These are phyloP conservation scores for Lucifuga dentata DNA, from an alignment of 2,113 vertebrate genomes.

Conservation along the genomic window DNA sequence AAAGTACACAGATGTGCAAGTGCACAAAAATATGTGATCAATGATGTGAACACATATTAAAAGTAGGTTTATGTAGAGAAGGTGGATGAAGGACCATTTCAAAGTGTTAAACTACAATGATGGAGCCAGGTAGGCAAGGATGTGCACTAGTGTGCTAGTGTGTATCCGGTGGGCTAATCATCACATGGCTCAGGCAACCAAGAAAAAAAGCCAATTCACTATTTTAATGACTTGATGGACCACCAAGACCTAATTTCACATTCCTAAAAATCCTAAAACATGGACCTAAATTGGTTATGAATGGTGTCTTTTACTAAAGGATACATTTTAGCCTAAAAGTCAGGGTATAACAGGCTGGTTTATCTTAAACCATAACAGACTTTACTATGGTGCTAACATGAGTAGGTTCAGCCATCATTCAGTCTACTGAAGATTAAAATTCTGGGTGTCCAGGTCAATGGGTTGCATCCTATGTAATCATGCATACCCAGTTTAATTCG, in stretches of 20 bases:
- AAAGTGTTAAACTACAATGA: slow-evolving; percentile 24
- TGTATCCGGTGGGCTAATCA: background rate
- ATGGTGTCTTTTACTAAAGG: no score
- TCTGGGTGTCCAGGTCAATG: no score
- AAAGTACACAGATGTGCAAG: slow-evolving; percentile 14
- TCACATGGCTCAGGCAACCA: slow-evolving; percentile 5
- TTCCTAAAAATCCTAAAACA: background rate
- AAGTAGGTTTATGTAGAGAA: slow-evolving; percentile 29
- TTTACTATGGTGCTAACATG: no score
- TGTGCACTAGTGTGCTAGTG: background rate
- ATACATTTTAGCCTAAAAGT: no score
- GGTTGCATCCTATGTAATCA: no score
- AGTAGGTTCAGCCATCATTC: no score
- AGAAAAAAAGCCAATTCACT: background rate
- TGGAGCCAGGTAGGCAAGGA: slow-evolving; percentile 16
- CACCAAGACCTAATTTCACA: slow-evolving; percentile 14
- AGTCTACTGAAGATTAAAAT: no score
- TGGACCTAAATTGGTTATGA: background rate
- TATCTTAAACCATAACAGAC: no score
- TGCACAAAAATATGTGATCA: background rate
- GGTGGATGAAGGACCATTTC: slow-evolving; percentile 27
- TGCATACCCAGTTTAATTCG: no score
- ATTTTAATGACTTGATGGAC: background rate
- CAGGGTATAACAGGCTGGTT: no score
- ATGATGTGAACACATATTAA: slow-evolving; percentile 18